These are phyloP conservation scores for Trialeurodes vaporariorum DNA, from an alignment of 1,140 invertebrate species.

Conservation along the genomic window DNA sequence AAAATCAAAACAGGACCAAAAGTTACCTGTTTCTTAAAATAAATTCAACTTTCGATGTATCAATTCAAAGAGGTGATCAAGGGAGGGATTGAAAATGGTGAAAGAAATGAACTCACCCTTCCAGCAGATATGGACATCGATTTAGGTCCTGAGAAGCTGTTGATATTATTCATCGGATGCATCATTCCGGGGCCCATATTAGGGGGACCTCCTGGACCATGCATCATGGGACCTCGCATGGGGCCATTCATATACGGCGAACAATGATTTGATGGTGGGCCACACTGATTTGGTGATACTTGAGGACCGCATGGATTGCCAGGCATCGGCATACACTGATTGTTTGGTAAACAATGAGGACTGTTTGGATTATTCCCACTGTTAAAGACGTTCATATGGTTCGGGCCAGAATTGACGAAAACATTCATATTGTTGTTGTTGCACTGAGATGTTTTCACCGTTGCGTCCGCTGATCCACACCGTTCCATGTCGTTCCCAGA, in stretches of 20 bases:
- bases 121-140: constrained; percentile 81
- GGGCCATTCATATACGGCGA: constrained; percentile 21
- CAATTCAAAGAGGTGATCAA: too few species aligned
- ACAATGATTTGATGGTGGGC: neutral
- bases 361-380: neutral
- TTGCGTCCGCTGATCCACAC: neutral
- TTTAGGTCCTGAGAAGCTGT: constrained; percentile 37
- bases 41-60: too few species aligned
- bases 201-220: constrained; percentile 5
- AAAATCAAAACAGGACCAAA: too few species aligned
- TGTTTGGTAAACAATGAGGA: neutral
- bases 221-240: constrained; percentile 25
- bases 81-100: too few species aligned
- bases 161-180: constrained; percentile 33
- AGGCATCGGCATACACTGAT: neutral
- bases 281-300: too few species aligned
- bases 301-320: neutral
- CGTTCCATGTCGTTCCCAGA: neutral
- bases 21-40: too few species aligned
- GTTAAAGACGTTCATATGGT: neutral
- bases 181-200: constrained; percentile 37
- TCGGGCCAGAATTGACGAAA: neutral
- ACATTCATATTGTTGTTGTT: neutral
- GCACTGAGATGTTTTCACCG: neutral
- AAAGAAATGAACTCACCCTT: constrained; percentile 45